Evolutionary conservation across 2,113 vertebrate genomes (phyloP).

Genomic region (Nansenia antarctica): DNA sequence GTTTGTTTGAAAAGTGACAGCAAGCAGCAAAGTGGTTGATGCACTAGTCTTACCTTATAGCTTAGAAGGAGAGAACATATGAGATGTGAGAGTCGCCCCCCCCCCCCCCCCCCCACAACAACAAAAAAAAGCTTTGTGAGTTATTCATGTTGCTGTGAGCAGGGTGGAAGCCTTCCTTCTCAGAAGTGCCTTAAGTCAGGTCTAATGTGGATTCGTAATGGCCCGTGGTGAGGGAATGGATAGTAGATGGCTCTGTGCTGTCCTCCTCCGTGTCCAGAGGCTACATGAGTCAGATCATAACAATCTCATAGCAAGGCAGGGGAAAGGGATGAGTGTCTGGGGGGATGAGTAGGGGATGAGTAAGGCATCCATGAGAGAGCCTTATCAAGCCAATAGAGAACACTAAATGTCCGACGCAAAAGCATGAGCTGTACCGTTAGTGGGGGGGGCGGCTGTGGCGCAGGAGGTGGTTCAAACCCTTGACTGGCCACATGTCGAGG

Average conservation of each 20-base stretch:
- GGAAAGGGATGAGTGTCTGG: background rate
- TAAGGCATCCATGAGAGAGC: background rate
- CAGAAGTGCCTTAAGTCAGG: constrained; percentile 9
- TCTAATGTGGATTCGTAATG: background rate
- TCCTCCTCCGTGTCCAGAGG: background rate
- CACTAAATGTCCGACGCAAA: too few species aligned
- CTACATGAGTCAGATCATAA: background rate
- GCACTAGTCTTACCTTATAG: background rate
- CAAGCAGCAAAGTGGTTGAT: background rate
- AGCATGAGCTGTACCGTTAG: too few species aligned
- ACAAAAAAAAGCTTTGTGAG: constrained; percentile 4
- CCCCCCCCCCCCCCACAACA: too few species aligned
- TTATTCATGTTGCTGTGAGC: constrained; percentile 28
- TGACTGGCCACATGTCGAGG: too few species aligned
- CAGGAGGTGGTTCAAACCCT: too few species aligned
- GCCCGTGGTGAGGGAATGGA: background rate
- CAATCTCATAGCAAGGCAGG: background rate
- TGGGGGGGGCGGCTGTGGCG: too few species aligned
- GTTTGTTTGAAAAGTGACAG: constrained; percentile 6
- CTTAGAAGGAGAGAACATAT: background rate
- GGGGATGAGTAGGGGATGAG: background rate
- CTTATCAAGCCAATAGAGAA: background rate
- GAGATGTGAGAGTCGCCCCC: too few species aligned
- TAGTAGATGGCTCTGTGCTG: background rate
- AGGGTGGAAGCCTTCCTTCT: background rate